Base-by-base conservation (phyloP, 2,888 invertebrate genomes). In the Merodon equestris region DNA sequence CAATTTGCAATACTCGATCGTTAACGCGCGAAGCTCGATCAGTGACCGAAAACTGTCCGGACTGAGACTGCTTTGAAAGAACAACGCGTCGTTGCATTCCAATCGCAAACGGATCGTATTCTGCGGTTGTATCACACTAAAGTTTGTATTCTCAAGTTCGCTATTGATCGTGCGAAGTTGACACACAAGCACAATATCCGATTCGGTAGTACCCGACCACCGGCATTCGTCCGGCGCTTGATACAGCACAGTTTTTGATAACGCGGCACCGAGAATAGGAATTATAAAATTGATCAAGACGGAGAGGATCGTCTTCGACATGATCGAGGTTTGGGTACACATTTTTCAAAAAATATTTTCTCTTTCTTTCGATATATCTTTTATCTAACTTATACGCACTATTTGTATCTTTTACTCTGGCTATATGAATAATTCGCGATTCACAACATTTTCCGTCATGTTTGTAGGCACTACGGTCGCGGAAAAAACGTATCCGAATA, bases 1-100 rank as follows among this genome's bases (percentile, higher is more conserved):
- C 87, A 97, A 91, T 91, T 96, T 96, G 91, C 97, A 97, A 88
- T 95, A 94, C 89, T 95, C 95, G 86, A 97, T 91, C 86, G 93
- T 93, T 83, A 97, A 91, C 85, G 95, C 94, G 84, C 94, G 92
- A 79, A 97, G 90, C 87, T 95, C 93, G 82, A 94, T 92, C 84
- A 97, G 90, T 89, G 96, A 95, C 38, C 94, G 92, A 84, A 96
- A 94, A 87, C 95, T 94, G 81, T 93, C 91, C 83, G 94, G 93
- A 86, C 94, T 93, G 83, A 95, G 90, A 81, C 94, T 93, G 88
- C 95, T 95, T 86, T 94, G 93, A 81, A 94, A 94, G 91, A 94
- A 92, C 83, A 95, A 91, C 76, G 93, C 93, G 86, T 94, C 93
- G 86, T 94, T 94, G 89, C 96, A 96, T 89, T 94, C 93, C 85